Percentiles rank a stretch among this genome's conserved stretches.
Evolutionary conservation across 1,140 invertebrate genomes (phyloP).

Genomic region (Ceratoteleas bidentatus): DNA sequence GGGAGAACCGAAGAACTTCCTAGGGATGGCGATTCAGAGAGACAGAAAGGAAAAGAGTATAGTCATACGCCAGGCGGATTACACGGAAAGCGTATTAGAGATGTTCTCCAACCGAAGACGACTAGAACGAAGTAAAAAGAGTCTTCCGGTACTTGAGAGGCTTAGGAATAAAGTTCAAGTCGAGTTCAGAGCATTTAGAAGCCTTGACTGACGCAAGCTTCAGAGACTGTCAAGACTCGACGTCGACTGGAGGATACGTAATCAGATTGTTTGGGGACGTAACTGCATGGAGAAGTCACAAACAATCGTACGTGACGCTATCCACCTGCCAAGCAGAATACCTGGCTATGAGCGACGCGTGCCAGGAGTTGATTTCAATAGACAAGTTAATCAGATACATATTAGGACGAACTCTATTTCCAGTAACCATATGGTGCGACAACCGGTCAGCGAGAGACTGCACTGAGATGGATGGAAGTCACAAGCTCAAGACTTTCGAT

Average conservation of each 20-base stretch:
- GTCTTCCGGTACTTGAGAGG: slow-evolving; percentile 69
- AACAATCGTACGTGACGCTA: slow-evolving; percentile 24
- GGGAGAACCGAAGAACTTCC: slow-evolving; percentile 35
- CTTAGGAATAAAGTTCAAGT: slow-evolving; percentile 27
- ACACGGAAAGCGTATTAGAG: slow-evolving; percentile 53
- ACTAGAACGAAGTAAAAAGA: slow-evolving; percentile 67
- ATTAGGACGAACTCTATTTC: slow-evolving; percentile 35
- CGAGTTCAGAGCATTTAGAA: slow-evolving; percentile 31
- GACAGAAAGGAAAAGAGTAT: slow-evolving; percentile 26
- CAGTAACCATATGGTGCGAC: slow-evolving; percentile 40
- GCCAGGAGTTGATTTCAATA: slow-evolving; percentile 48
- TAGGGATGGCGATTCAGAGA: slow-evolving; percentile 41
- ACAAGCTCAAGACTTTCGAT: slow-evolving; percentile 48
- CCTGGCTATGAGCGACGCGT: neutral
- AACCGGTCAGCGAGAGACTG: slow-evolving; percentile 31
- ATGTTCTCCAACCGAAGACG: slow-evolving; percentile 63
- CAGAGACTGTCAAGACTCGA: slow-evolving; percentile 30
- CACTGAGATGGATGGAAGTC: slow-evolving; percentile 42
- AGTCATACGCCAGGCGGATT: slow-evolving; percentile 14
- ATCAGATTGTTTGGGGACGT: slow-evolving; percentile 38
- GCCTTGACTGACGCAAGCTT: slow-evolving; percentile 55
- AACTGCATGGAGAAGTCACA: slow-evolving; percentile 22
- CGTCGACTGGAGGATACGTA: slow-evolving; percentile 27
- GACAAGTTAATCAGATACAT: slow-evolving; percentile 45
- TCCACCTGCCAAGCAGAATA: slow-evolving; percentile 49